Conservation (phyloP, 1,140 invertebrate genomes). For the Drosophila sturtevanti region DNA sequence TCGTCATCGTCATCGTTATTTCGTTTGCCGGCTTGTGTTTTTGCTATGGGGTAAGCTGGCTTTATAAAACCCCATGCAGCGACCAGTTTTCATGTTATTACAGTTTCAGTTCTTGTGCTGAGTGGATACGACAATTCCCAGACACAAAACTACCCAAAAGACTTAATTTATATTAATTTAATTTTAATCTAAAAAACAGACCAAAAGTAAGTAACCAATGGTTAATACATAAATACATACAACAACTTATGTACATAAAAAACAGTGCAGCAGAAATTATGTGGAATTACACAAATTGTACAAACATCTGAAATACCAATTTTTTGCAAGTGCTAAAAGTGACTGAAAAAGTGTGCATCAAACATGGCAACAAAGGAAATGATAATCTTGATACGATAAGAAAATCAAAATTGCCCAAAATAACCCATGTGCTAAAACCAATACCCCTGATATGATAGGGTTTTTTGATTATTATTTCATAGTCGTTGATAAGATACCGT, state of each 20-base stretch:
- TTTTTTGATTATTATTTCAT: neutral
- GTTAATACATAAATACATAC: conserved; percentile 13
- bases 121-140: conserved; percentile 69
- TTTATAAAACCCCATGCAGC: conserved; percentile 72
- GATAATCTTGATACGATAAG: neutral
- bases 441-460: neutral
- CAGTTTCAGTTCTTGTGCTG: conserved; percentile 83
- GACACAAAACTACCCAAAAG: conserved; percentile 79
- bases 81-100: conserved; percentile 82
- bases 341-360: conserved; percentile 8
- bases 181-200: conserved; percentile 79
- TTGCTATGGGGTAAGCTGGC: conserved; percentile 38
- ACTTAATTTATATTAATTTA: conserved; percentile 83
- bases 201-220: conserved; percentile 76
- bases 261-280: conserved; percentile 7
- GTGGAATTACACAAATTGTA: neutral
- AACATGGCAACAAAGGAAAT: neutral
- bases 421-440: neutral
- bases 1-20: conserved; percentile 18
- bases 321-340: conserved; percentile 5
- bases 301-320: neutral
- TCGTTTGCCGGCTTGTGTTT: conserved; percentile 35
- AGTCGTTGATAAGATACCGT: neutral
- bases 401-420: neutral
- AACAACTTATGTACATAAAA: conserved; percentile 12